Evolutionary conservation across 2,888 invertebrate species (phyloP).

Genomic region (Leucoptera coffeella): DNA sequence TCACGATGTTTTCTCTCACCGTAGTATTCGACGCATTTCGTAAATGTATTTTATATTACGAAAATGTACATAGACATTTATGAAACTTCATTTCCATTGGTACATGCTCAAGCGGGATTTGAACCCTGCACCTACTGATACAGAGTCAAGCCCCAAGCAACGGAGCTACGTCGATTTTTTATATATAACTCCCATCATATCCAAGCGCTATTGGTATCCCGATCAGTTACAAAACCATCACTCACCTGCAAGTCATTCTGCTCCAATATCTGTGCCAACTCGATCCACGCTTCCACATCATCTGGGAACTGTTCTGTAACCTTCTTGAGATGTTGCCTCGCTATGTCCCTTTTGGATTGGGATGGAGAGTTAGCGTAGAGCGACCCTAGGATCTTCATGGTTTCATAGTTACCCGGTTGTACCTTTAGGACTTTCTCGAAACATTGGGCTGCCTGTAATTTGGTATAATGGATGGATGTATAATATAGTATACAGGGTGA

Average conservation of each 20-base stretch:
- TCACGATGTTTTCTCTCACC: too few relatives aligned
- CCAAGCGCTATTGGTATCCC: neutral
- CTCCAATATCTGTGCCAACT: constrained; percentile 95
- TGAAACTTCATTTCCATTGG: too few relatives aligned
- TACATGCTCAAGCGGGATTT: too few relatives aligned
- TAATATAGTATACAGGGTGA: too few relatives aligned
- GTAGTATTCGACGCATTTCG: too few relatives aligned
- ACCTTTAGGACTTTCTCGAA: constrained; percentile 98
- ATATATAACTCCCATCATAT: too few relatives aligned
- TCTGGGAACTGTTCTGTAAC: constrained; percentile 96
- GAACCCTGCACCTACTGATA: too few relatives aligned
- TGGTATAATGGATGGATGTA: constrained; percentile 4
- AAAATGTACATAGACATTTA: too few relatives aligned
- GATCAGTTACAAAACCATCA: neutral
- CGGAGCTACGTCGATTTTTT: too few relatives aligned
- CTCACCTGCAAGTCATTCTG: constrained; percentile 76
- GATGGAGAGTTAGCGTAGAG: constrained; percentile 88
- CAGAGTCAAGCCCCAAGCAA: too few relatives aligned
- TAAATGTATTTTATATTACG: too few relatives aligned
- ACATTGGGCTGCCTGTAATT: constrained; percentile 83
- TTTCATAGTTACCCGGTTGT: constrained; percentile 97
- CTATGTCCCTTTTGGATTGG: constrained; percentile 87
- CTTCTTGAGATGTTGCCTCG: constrained; percentile 89
- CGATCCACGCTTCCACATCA: constrained; percentile 99
- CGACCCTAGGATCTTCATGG: constrained; percentile 98